Base-by-base conservation (phyloP, 2,113 vertebrate species). In the Xiphorhynchus elegans region DNA sequence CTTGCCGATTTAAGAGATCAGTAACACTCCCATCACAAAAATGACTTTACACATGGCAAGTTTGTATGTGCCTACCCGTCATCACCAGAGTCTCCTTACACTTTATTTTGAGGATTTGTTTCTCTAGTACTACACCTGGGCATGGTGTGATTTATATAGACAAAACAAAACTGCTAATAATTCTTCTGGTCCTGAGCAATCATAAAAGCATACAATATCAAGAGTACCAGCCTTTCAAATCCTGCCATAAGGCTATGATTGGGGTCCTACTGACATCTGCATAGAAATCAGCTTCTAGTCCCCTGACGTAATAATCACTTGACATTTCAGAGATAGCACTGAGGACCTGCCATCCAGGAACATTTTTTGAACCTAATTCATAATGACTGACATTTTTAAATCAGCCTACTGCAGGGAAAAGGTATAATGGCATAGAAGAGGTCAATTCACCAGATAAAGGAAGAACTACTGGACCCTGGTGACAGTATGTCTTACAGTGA, bases 311-410 rank as follows among this genome's bases (percentile, higher is more conserved):
- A 81, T 35, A 67, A 73, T 40, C 47, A 47, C 33, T 69, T 56
- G 42, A 75, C 74, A 28, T 72, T 94, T 92, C 86, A 83, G 79
- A 91, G 53, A 35, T 53, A 67, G 14, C 25, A 56, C 56, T 67
- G 77, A 68, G 63, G 60, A 87, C 9, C 18, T 18, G 9, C n/a
- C 8, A 53, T 21, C 17, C 39, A 87, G 72, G 40, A 75, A 72
- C 42, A n/a, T 74, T 49, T 72, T 81, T 58, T 74, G 19, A 95
- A 78, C n/a, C n/a, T 68, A 56, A 75, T 82, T 91, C 42, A 17
- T 84, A 79, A 62, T 76, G 50, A 92, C 29, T 79, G 60, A 46
- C 26, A 74, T 95, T 94, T 93, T 78, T 47, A 67, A 92, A 75
- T 24, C 24, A 70, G 33, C 31, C 46, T 69, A 40, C 46, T 75